These are phyloP conservation scores for Misgurnus mizolepis DNA, from an alignment of 2,113 vertebrate species.

Conservation along the genomic window DNA sequence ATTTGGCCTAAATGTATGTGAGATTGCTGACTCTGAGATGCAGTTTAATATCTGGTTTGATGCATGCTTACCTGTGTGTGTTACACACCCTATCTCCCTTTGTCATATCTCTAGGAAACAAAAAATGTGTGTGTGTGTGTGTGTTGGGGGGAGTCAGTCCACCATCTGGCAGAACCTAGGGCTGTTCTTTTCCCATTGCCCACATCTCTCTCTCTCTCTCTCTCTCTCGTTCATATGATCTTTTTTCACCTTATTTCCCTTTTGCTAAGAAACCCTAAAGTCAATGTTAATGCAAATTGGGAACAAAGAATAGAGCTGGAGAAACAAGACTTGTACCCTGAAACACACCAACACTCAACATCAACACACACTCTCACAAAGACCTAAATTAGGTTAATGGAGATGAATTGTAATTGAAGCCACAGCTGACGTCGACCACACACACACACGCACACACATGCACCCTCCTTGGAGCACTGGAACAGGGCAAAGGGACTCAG, in stretches of 20 bases:
- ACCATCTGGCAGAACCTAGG: conserved; percentile 62
- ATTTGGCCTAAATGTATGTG: background rate
- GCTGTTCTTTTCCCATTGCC: conserved; percentile 60
- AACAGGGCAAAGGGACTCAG: conserved; percentile 24
- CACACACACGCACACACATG: background rate
- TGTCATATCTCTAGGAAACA: conserved; percentile 28
- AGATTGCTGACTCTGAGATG: background rate
- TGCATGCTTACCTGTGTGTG: conserved; percentile 6
- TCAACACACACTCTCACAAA: conserved; percentile 30
- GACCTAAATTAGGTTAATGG: conserved; percentile 57
- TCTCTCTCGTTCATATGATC: conserved; percentile 16
- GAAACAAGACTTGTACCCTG: conserved; percentile 21
- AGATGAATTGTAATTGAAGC: conserved; percentile 54
- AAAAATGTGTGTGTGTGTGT: conserved; percentile 20
- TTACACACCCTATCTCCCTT: conserved; percentile 14
- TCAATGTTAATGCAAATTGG: conserved; percentile 17
- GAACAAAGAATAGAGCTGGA: conserved; percentile 12
- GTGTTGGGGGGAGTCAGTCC: conserved; percentile 31
- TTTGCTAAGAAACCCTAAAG: conserved; percentile 16
- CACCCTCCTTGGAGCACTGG: background rate
- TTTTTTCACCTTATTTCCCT: conserved; percentile 32
- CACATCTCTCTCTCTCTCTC: conserved; percentile 38
- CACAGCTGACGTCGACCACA: conserved; percentile 33
- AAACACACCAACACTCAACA: background rate
- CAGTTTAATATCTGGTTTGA: background rate